Evolutionary conservation across 2,797 vertebrate genomes (phyloP), one percentile per base, ranked within the genome.

Genomic region (Masticophis lateralis): DNA sequence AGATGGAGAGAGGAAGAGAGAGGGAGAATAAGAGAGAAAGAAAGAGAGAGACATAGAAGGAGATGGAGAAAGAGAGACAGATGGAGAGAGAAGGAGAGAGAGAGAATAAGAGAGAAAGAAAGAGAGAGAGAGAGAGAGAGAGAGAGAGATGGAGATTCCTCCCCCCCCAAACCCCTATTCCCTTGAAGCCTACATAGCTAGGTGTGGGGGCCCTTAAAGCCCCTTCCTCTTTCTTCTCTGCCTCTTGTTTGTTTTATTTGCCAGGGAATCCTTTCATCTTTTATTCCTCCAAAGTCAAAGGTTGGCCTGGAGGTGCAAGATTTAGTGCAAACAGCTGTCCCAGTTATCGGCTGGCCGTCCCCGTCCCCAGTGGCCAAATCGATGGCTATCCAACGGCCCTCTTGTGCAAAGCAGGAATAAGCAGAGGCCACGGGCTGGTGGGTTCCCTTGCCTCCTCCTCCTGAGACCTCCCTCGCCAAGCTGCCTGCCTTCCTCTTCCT

Each of bases 241-340:
- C 97, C 12, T 32, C 93, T 43, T 91, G 18, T 96, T 97, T 97
- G 96, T 97, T 98, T 98, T 98, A 94, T 96, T 96, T 98, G 97
- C 97, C 97, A 98, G 96, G 94, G 94, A 97, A 95, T 96, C 97
- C 97, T 97, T 98, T 98, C 96, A 96, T 98, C 97, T 98, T 98
- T 98, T 96, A 97, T 97, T 98, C 97, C 97, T 96, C 90, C 0
- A 93, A 95, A 97, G 97, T 95, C 97, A 88, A 97, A 97, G 96
- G 93, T 96, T 95, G 96, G 97, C 96, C 97, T 96, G 91, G 97
- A 98, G 97, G 97, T 98, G 98, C 97, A 95, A 96, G 96, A 96
- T 97, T 97, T 95, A 97, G 97, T 96, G 97, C 97, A 98, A 98
- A 96, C 98, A 98, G 97, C 97, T 98, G 98, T 92, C 47, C 69